Evolutionary conservation across 2,797 vertebrate species (phyloP), one percentile per base, ranked within the genome.

Genomic region (Cryptoprocta ferox): DNA sequence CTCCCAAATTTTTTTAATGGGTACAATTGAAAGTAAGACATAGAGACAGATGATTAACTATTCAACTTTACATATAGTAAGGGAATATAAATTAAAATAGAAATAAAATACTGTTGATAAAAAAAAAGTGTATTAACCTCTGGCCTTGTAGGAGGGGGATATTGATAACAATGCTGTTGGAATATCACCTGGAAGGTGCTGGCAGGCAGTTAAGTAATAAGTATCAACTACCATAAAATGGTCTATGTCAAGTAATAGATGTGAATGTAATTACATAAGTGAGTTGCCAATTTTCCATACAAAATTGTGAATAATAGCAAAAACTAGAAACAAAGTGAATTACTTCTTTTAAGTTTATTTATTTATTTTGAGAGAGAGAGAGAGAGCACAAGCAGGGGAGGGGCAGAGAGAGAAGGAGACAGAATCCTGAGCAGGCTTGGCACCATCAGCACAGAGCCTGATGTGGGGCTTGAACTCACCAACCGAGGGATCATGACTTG

Each of bases 281-380:
- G 11, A 66, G 30, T 78, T 75, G 87, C 70, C 45, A 94, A 45
- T 65, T 76, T 76, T 89, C 39, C 56, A 59, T 59, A 24, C 21
- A 59, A 24, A 78, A 28, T 14, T 53, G n/a, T 73, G 21, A 61
- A 82, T 37, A 88, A 50, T 13, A 73, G 8, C 28, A 71, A 88
- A 93, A 96, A 66, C 6, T 53, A 19, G 28, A 84, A 95, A 75
- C 11, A 96, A 94, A 78, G 18, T 85, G 37, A 96, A 71, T 78
- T 91, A 94, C 18, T 76, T 59, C 19, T 59, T 59, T 59, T 59
- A 24, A 59, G 56, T 10, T 59, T 59, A 59, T 59, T 19, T 53
- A 53, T 53, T 59, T 59, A 59, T 59, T 59, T 59, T 24, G 56
- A 59, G 21, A 56, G 53, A 56, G 56, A 59, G 21, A 56, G 53